Conservation (phyloP, 2,113 vertebrate species). For the Octodon degus region DNA sequence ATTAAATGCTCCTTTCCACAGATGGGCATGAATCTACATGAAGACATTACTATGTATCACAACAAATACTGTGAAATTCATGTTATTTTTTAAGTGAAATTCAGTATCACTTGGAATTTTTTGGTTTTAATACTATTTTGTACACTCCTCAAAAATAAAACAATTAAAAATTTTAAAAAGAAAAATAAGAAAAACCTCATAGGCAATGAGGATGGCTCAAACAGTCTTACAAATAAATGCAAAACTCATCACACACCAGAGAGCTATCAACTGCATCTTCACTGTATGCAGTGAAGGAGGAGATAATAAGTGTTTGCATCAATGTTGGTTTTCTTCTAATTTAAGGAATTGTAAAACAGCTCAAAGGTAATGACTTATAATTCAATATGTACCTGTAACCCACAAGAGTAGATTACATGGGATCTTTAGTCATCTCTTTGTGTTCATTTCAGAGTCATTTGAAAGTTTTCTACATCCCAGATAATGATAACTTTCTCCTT, state of each 20-base stretch:
- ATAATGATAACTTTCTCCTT: neutral
- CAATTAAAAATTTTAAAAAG: too few species aligned
- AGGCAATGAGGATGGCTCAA: neutral
- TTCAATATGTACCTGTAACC: neutral
- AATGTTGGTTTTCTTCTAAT: neutral
- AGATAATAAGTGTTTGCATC: neutral
- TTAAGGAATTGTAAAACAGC: neutral
- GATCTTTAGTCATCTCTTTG: neutral
- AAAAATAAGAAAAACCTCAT: neutral
- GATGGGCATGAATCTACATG: too few species aligned
- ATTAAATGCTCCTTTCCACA: too few species aligned
- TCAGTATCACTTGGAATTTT: too few species aligned
- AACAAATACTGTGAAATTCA: too few species aligned
- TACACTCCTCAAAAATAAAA: too few species aligned
- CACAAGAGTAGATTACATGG: neutral
- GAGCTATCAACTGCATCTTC: neutral
- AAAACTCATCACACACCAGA: neutral
- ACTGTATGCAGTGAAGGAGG: neutral
- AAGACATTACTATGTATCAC: too few species aligned
- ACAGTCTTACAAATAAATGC: neutral
- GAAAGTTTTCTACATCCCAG: slow-evolving; percentile 12
- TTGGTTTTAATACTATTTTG: too few species aligned
- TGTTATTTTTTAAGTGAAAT: too few species aligned
- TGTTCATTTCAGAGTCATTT: neutral
- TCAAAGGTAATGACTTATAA: slow-evolving; percentile 27